Evolutionary conservation across 2,888 invertebrate genomes (phyloP), one percentile per base, ranked within the genome.

Genomic region (Neoascia interrupta): DNA sequence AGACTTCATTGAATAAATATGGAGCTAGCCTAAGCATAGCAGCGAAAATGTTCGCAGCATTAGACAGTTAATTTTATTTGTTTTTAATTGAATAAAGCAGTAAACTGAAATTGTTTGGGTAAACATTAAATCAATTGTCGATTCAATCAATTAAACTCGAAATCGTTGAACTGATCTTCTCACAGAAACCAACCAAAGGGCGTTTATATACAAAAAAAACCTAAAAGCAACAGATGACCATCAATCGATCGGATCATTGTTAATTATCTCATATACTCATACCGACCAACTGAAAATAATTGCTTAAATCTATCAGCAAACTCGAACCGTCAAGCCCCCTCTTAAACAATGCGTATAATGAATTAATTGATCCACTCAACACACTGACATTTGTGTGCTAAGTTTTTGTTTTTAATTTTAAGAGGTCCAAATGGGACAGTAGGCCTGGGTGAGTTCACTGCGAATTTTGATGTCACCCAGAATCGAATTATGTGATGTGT

Each of bases 161-260:
- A 63, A 31, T 16, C 28, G 3, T 13, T 13, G 31, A 23, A 23
- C 37, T 13, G 26, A 43, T 45, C 28, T 45, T 51, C 60, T 45
- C 60, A 60, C 47, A 58, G 11, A 36, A 21, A n/a, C n/a, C n/a
- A n/a, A n/a, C n/a, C n/a, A n/a, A n/a, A n/a, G n/a, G n/a, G n/a
- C n/a, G n/a, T n/a, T n/a, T n/a, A n/a, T n/a, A n/a, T n/a, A n/a
- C n/a, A n/a, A n/a, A n/a, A n/a, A 13, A 13, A 43, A 69, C 45
- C 8, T 15, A 8, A 64, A 51, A 37, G 18, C 45, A 72, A 34
- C 51, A 63, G 70, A 70, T 70, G 53, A 53, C 51, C 72, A 64
- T 72, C 72, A 76, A 76, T 76, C 64, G 64, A 76, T 72, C 64
- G 28, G 72, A 72, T 66, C 76, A 66, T 76, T 54, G 53, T 76